These are phyloP conservation scores for Tetragonisca angustula DNA, from an alignment of 2,888 invertebrate genomes.

Conservation along the genomic window DNA sequence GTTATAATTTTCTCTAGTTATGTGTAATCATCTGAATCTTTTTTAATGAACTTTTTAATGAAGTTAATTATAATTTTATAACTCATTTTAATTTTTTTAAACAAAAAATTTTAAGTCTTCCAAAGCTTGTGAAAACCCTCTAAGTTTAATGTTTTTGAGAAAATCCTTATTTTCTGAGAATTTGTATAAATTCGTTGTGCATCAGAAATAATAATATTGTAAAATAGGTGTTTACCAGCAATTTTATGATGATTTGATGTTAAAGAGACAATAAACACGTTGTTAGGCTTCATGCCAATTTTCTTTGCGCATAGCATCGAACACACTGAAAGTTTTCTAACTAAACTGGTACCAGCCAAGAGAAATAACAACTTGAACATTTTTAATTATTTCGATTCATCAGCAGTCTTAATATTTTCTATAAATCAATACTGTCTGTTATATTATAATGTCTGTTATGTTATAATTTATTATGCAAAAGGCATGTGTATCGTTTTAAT, in stretches of 20 bases:
- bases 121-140: no score
- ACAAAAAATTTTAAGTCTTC: background rate
- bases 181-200: background rate
- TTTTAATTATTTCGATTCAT: conserved; percentile 11
- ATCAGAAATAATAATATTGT: background rate
- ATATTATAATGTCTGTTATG: conserved; percentile 1
- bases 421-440: conserved; percentile 22
- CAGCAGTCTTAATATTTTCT: background rate
- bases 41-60: background rate
- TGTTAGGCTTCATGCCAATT: conserved; percentile 51
- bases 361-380: background rate
- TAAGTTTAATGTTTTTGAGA: no score
- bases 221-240: conserved; percentile 41
- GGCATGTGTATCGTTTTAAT: background rate
- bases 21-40: background rate
- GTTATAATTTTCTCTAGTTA: background rate
- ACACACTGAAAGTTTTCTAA: conserved; percentile 19
- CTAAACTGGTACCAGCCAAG: conserved; percentile 16
- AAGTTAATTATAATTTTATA: background rate
- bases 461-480: background rate
- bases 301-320: conserved; percentile 27
- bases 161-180: background rate
- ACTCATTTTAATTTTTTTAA: background rate
- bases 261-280: conserved; percentile 19
- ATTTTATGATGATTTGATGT: conserved; percentile 40